Evolutionary conservation across 2,797 vertebrate species (phyloP).

Genomic region (Thunnus albacares): DNA sequence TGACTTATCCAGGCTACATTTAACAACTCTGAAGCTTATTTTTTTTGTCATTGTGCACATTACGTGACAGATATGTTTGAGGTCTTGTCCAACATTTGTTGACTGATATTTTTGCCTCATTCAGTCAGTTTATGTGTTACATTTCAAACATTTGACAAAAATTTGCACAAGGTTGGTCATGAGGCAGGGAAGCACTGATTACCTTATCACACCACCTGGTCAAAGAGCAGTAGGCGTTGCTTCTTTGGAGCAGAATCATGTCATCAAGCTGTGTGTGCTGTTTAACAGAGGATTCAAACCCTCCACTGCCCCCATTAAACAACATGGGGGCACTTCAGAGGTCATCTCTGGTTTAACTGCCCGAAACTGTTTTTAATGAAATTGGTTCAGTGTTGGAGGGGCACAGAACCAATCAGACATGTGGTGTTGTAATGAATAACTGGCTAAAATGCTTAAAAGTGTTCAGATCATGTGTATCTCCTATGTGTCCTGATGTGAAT

Average conservation of each 20-base stretch:
- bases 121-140: background rate
- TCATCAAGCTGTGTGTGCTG: background rate
- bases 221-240: conserved; percentile 40
- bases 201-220: conserved; percentile 34
- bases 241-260: conserved; percentile 29
- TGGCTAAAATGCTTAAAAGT: background rate
- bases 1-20: background rate
- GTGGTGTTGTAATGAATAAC: background rate
- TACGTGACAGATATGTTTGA: too few species aligned
- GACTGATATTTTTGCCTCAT: background rate
- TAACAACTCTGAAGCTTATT: background rate
- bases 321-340: background rate
- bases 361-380: background rate
- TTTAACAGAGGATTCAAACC: background rate
- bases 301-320: background rate
- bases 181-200: conserved; percentile 25
- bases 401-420: background rate
- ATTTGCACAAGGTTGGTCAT: conserved; percentile 30
- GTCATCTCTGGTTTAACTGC: background rate
- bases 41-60: too few species aligned
- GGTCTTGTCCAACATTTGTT: too few species aligned
- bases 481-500: too few species aligned
- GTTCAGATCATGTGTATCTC: background rate
- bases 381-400: background rate
- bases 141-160: conserved; percentile 7